Base-by-base conservation (phyloP, 2,113 vertebrate species). In the Halichoeres trimaculatus region DNA sequence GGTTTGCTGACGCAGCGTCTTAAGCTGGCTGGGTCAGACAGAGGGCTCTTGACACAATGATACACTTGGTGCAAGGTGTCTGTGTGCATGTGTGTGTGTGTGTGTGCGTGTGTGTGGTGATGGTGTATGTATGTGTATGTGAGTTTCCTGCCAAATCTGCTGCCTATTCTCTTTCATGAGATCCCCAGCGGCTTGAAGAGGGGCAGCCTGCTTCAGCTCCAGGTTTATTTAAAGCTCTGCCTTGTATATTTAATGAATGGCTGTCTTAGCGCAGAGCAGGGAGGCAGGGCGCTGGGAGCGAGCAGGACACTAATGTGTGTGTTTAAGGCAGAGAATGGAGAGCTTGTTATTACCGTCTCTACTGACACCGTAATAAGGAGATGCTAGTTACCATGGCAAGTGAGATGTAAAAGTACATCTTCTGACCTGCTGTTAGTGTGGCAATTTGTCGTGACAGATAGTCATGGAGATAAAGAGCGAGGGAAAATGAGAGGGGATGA, bases 171-270 rank as follows among this genome's bases (percentile, higher is more conserved):
- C 48, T 86, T 82, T 81, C 77, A 72, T 71, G 69, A 86, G 74
- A 19, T 90, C 80, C 87, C 83, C 63, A 74, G 72, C 45, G 70
- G 71, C 54, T 56, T 20, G 68, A 13, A 16, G 22, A 63, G 71
- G 78, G 71, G 70, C 72, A 56, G 78, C 68, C 84, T 59, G 70
- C 80, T 79, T 67, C 74, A 45, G 75, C 83, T 76, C 56, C 48
- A 23, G 77, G 83, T 85, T 87, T 93, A 93, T 93, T 93, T 93
- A 91, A 88, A 88, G 88, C 87, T 76, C 81, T 38, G 81, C 61
- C 76, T 83, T 93, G 84, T 92, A 92, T 92, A 90, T 93, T 93
- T 93, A 89, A 93, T 93, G 89, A 92, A 68, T 63, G 85, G 88
- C 84, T 91, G 92, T 83, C 84, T 83, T 63, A 10, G 70, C 5